Conservation (phyloP, 2,113 vertebrate genomes). For the Terrapene triunguis region DNA sequence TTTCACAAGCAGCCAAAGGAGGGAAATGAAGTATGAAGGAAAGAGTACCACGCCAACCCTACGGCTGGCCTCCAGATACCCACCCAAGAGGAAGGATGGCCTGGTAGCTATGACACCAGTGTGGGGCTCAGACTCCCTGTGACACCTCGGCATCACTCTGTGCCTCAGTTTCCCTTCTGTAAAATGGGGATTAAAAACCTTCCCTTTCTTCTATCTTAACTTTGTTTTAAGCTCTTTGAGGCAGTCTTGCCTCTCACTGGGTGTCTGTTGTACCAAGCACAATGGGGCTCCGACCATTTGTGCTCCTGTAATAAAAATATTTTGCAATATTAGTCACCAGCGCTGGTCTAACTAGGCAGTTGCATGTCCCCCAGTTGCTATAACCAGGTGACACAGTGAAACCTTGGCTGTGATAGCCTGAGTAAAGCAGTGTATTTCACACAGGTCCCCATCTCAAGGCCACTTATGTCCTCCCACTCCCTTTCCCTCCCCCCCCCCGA, state of each 20-base stretch:
- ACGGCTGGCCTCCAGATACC: neutral
- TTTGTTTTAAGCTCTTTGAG: neutral
- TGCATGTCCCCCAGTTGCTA: neutral
- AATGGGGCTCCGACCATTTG: neutral
- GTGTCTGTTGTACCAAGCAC: neutral
- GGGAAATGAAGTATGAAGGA: neutral
- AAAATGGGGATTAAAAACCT: neutral
- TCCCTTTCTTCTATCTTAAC: neutral
- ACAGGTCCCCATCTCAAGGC: neutral
- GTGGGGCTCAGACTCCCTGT: neutral
- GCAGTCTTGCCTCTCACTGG: neutral
- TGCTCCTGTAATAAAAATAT: neutral
- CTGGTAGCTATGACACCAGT: neutral
- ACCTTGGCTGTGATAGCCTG: neutral
- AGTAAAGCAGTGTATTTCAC: neutral
- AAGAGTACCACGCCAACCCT: neutral
- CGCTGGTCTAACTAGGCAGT: neutral
- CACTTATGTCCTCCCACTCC: neutral
- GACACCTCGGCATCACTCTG: neutral
- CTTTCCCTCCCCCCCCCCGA: neutral
- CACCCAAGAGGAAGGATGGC: neutral
- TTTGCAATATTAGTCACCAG: neutral
- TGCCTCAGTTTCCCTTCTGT: neutral
- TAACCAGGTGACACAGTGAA: neutral
- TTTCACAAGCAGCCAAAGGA: neutral